Evolutionary conservation across 2,113 vertebrate genomes (phyloP), one percentile per base, ranked within the genome.

Genomic region (Alligator mississippiensis): DNA sequence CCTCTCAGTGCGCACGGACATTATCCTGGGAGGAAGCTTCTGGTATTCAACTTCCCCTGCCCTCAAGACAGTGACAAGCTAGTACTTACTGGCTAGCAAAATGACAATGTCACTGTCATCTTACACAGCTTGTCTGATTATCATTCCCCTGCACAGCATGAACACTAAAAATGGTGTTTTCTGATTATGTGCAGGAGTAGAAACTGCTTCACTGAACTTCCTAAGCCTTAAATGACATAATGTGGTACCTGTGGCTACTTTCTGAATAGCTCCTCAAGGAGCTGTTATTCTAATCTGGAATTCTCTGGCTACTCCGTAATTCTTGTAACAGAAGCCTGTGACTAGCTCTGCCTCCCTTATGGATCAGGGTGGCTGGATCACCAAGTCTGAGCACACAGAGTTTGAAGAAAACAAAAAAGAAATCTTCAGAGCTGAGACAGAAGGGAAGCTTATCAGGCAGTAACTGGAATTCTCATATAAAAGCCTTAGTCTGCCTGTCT

Each of bases 61-160:
- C 0, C 22, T 82, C n/a, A 24, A 0, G 2, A 58, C 60, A 11
- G 59, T 28, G 25, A 75, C 64, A 75, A 59, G 58, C 22, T 54
- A 77, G 57, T 24, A 59, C 34, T 82, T 47, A 58, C 77, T 78
- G 77, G 81, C 34, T 15, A n/a, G 74, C 58, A n/a, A 62, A 62
- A 82, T 76, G 55, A 64, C 54, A n/a, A 4, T 9, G 4, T 25
- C 54, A 59, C 17, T 83, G 60, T 57, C 14, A 5, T 5, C 75
- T 0, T n/a, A 83, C 79, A 27, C 54, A 47, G 27, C 47, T 38
- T 85, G 34, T 13, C 47, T 74, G 70, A 19, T 14, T 74, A 10
- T 78, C 9, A 11, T 75, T 80, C n/a, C 8, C 10, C 25, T 24
- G n/a, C 47, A 19, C 0, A 1, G 66, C 60, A 30, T 22, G 83